Evolutionary conservation across 2,888 invertebrate genomes (phyloP).

Genomic region (Ryuthela nishihirai): DNA sequence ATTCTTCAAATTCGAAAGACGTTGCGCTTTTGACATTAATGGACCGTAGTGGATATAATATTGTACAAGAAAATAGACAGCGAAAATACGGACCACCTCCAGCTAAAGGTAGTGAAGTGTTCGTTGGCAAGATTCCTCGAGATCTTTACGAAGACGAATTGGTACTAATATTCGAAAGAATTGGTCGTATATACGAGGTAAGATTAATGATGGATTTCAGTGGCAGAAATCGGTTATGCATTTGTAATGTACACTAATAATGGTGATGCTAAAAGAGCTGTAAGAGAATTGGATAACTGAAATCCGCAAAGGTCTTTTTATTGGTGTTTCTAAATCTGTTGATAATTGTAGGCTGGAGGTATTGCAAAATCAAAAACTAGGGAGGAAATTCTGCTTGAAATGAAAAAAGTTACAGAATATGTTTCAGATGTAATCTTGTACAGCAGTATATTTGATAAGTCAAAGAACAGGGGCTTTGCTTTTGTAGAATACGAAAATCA

Average conservation of each 20-base stretch:
- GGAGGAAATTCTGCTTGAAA: constrained; percentile 59
- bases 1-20: too few relatives aligned
- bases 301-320: constrained; percentile 61
- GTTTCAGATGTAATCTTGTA: constrained; percentile 66
- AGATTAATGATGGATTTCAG: constrained; percentile 69
- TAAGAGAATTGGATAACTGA: constrained; percentile 64
- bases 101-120: constrained; percentile 69
- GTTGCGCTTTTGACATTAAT: constrained; percentile 14
- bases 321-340: constrained; percentile 72
- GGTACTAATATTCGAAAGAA: constrained; percentile 63
- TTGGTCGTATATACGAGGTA: constrained; percentile 68
- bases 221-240: constrained; percentile 71
- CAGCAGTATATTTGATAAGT: constrained; percentile 58
- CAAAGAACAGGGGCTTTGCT: constrained; percentile 71
- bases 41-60: constrained; percentile 54
- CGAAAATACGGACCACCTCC: constrained; percentile 62
- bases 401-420: constrained; percentile 63
- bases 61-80: constrained; percentile 75
- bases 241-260: constrained; percentile 63
- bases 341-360: constrained; percentile 77
- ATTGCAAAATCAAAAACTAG: constrained; percentile 64
- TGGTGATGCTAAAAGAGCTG: constrained; percentile 63
- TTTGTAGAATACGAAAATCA: constrained; percentile 78
- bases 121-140: constrained; percentile 71
- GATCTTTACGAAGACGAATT: constrained; percentile 72